These are phyloP conservation scores for Ferrisia virgata DNA, from an alignment of 2,888 invertebrate species.

Conservation along the genomic window DNA sequence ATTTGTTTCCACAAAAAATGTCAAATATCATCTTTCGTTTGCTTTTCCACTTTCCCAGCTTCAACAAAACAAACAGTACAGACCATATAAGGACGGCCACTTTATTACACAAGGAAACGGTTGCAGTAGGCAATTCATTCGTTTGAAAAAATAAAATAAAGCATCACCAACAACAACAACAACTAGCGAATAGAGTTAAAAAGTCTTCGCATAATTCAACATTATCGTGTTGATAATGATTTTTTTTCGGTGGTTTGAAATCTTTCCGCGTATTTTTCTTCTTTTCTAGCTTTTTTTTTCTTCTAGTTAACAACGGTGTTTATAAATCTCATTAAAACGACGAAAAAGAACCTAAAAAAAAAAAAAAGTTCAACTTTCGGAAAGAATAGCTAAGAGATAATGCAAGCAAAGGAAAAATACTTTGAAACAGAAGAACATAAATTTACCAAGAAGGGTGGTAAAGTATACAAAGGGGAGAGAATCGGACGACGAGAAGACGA, in stretches of 20 bases:
- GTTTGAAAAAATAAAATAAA: neutral
- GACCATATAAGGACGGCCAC: neutral
- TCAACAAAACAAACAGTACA: neutral
- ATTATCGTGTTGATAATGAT: conserved; percentile 25
- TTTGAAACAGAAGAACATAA: neutral
- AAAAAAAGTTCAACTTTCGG: neutral
- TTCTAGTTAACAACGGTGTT: conserved; percentile 1
- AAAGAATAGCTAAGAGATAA: neutral
- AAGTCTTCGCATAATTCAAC: conserved; percentile 13
- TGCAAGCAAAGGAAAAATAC: neutral
- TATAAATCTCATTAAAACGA: conserved; percentile 4
- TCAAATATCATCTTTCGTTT: neutral
- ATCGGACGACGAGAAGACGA: too few relatives aligned
- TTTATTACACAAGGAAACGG: neutral
- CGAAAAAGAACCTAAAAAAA: neutral
- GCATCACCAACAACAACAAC: neutral
- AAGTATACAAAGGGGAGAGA: neutral
- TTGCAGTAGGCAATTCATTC: too few relatives aligned
- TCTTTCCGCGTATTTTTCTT: neutral
- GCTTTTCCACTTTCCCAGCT: neutral
- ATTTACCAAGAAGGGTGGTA: neutral
- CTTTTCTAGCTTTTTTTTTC: neutral
- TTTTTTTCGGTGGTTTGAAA: conserved; percentile 4
- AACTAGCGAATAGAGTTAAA: neutral
- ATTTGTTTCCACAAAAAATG: neutral